Evolutionary conservation across 2,113 vertebrate genomes (phyloP).

Genomic region (Trichomycterus rosablanca): DNA sequence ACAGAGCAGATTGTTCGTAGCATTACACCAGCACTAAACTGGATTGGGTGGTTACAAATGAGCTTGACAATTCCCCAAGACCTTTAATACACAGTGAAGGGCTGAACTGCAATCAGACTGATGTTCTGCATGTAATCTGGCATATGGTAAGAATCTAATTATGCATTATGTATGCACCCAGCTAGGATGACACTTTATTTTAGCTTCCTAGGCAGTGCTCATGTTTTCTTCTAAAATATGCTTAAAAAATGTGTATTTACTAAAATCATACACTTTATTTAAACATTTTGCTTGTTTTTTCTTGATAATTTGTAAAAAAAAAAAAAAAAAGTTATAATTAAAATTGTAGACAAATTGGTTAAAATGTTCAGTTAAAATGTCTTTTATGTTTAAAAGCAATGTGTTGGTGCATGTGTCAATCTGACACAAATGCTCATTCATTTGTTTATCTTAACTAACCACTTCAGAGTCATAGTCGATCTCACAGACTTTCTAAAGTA

Average conservation of each 20-base stretch:
- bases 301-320: not conserved
- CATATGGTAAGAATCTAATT: constrained; percentile 29
- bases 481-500: too few species aligned
- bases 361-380: too few species aligned
- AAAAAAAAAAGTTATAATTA: not conserved
- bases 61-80: constrained; percentile 33
- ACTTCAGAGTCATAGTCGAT: too few species aligned
- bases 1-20: constrained; percentile 15
- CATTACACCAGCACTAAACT: not conserved
- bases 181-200: constrained; percentile 9
- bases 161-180: constrained; percentile 18
- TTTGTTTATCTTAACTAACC: too few species aligned
- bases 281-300: not conserved
- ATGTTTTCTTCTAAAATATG: constrained; percentile 31
- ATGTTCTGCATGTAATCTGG: constrained; percentile 23
- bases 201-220: constrained; percentile 1
- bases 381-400: too few species aligned
- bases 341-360: too few species aligned
- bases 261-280: not conserved
- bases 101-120: constrained; percentile 24
- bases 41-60: constrained; percentile 26
- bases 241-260: not conserved
- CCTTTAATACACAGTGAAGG: constrained; percentile 19
- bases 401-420: too few species aligned
- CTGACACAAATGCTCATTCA: too few species aligned